Conservation (phyloP, 2,797 vertebrate genomes). For the Sternotherus odoratus region DNA sequence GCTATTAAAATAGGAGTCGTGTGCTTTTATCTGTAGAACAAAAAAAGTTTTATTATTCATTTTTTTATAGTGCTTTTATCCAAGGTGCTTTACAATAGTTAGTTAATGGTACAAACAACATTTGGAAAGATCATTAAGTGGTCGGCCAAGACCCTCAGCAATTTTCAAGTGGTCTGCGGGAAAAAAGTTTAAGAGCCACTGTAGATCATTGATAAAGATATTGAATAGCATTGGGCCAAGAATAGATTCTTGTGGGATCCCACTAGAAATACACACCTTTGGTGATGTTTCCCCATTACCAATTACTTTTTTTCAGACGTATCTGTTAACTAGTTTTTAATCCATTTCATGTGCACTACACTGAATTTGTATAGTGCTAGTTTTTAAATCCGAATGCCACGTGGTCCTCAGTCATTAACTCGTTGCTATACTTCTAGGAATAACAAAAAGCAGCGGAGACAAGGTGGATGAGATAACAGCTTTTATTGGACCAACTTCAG, state of each 20-base stretch:
- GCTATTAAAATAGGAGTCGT: too few relatives aligned
- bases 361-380: constrained; percentile 35
- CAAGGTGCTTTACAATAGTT: too few relatives aligned
- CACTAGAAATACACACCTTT: constrained; percentile 46
- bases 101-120: too few relatives aligned
- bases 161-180: too few relatives aligned
- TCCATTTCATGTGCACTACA: constrained; percentile 53
- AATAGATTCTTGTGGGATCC: constrained; percentile 12
- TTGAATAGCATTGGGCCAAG: constrained; percentile 50
- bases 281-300: constrained; percentile 53
- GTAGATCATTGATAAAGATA: constrained; percentile 9
- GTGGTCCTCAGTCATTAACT: constrained; percentile 58
- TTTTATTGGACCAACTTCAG: background rate
- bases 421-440: constrained; percentile 65
- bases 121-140: too few relatives aligned
- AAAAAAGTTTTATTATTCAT: too few relatives aligned
- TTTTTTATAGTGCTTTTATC: too few relatives aligned
- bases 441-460: constrained; percentile 7
- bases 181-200: too few relatives aligned
- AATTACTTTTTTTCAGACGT: constrained; percentile 55
- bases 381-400: constrained; percentile 63
- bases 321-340: constrained; percentile 60
- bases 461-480: background rate
- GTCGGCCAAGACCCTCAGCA: too few relatives aligned
- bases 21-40: too few relatives aligned